These are phyloP conservation scores for Sebastes dallii DNA, from an alignment of 2,797 vertebrate genomes.

Conservation along the genomic window DNA sequence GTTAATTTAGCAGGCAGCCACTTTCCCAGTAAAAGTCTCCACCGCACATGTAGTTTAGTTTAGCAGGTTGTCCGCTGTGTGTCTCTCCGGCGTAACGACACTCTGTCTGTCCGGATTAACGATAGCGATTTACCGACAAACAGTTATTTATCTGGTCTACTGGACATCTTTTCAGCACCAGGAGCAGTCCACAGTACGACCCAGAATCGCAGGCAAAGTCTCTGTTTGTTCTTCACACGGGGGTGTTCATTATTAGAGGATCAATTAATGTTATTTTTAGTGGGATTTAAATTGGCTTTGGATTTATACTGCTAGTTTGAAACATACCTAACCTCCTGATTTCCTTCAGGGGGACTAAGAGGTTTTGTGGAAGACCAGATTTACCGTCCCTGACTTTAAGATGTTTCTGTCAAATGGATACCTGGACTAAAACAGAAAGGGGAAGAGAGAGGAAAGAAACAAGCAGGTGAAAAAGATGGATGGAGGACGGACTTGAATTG, in stretches of 20 bases:
- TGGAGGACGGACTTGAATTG: constrained; percentile 1
- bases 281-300: not conserved
- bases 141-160: not conserved
- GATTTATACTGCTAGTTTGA: not conserved
- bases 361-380: not conserved
- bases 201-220: not conserved
- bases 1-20: too few species aligned
- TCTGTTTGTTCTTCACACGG: not conserved
- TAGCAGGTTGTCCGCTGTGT: too few species aligned
- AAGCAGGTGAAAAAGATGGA: constrained; percentile 1
- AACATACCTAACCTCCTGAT: not conserved
- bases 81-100: too few species aligned
- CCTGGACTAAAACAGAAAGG: not conserved
- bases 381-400: not conserved
- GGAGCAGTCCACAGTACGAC: not conserved
- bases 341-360: not conserved
- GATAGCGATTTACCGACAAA: too few species aligned
- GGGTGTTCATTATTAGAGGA: not conserved
- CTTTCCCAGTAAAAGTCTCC: too few species aligned
- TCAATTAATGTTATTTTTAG: not conserved
- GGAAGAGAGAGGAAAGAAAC: not conserved
- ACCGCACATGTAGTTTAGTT: too few species aligned
- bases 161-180: not conserved
- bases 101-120: too few species aligned
- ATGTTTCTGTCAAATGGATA: not conserved